Evolutionary conservation across 2,113 vertebrate genomes (phyloP).

Genomic region (Boulengeromyrus knoepffleri): DNA sequence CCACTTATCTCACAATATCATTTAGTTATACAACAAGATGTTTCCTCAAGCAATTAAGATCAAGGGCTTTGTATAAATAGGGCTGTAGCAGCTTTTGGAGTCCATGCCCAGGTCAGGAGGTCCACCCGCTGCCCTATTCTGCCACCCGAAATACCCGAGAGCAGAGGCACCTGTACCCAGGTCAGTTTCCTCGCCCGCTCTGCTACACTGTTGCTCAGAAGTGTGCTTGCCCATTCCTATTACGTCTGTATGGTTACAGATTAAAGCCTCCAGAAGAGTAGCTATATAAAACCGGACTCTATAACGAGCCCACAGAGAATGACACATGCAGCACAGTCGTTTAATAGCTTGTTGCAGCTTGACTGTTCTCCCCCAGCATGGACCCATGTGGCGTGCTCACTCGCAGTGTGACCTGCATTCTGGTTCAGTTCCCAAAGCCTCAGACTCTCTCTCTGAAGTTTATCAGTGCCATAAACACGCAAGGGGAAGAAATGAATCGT

Average conservation of each 20-base stretch:
- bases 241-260: slow-evolving; percentile 2
- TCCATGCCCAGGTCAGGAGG: neutral
- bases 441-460: slow-evolving; percentile 25
- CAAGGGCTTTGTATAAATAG: neutral
- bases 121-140: neutral
- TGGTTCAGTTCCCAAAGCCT: slow-evolving; percentile 40
- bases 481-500: slow-evolving; percentile 24
- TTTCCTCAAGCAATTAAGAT: slow-evolving; percentile 10
- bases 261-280: neutral
- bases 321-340: neutral
- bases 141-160: neutral
- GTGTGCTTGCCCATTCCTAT: neutral
- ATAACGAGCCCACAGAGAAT: neutral
- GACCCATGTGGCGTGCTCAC: slow-evolving; percentile 25
- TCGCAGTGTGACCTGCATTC: slow-evolving; percentile 33
- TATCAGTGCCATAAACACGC: slow-evolving; percentile 32
- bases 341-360: slow-evolving; percentile 22
- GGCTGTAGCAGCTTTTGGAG: neutral
- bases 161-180: neutral
- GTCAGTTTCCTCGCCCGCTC: neutral
- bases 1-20: neutral
- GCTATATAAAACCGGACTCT: slow-evolving; percentile 20
- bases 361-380: slow-evolving; percentile 3
- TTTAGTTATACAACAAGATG: neutral
- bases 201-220: neutral